A percentile compares a stretch with the other conserved stretches of the same genome.
phyloP scores from a whole-genome alignment of 2,797 vertebrate genomes.

The Valencia hispanica region DNA sequence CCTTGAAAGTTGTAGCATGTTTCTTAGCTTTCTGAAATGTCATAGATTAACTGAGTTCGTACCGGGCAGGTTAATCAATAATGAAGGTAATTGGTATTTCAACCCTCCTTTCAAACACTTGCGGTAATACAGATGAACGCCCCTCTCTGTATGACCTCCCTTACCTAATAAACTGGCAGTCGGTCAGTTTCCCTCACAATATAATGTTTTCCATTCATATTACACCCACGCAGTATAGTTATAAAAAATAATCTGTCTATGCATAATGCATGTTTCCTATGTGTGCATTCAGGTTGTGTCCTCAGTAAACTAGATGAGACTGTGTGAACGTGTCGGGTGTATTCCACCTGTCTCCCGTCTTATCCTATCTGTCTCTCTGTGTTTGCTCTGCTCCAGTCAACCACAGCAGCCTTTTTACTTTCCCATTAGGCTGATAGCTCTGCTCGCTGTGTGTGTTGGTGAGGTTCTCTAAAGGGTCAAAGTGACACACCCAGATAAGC shows the following conservation, averaged over 20 bases:
- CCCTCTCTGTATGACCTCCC: slow-evolving; percentile 3
- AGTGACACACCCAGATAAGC: slow-evolving; percentile 49
- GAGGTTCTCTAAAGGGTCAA: slow-evolving; percentile 43
- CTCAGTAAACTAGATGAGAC: slow-evolving; percentile 22
- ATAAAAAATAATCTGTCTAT: background rate
- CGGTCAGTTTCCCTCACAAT: background rate
- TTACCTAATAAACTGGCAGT: background rate
- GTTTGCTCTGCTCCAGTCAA: slow-evolving; percentile 69
- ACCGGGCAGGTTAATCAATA: slow-evolving; percentile 7
- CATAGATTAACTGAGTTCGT: slow-evolving; percentile 6
- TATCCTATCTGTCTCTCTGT: slow-evolving; percentile 55
- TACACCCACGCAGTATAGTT: slow-evolving; percentile 18
- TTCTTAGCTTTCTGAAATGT: background rate
- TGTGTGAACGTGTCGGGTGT: slow-evolving; percentile 52
- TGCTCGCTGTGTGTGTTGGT: slow-evolving; percentile 17
- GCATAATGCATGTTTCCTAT: background rate
- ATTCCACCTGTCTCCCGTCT: slow-evolving; percentile 60
- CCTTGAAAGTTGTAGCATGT: background rate
- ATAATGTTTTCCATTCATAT: slow-evolving; percentile 14
- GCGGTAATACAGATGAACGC: slow-evolving; percentile 1
- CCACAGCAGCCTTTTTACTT: slow-evolving; percentile 64
- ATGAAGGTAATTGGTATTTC: background rate
- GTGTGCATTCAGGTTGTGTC: slow-evolving; percentile 37
- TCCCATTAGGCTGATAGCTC: slow-evolving; percentile 72
- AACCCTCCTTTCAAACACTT: background rate